Base-by-base conservation (phyloP, 2,888 invertebrate species). In the Microdon myrmicae region DNA sequence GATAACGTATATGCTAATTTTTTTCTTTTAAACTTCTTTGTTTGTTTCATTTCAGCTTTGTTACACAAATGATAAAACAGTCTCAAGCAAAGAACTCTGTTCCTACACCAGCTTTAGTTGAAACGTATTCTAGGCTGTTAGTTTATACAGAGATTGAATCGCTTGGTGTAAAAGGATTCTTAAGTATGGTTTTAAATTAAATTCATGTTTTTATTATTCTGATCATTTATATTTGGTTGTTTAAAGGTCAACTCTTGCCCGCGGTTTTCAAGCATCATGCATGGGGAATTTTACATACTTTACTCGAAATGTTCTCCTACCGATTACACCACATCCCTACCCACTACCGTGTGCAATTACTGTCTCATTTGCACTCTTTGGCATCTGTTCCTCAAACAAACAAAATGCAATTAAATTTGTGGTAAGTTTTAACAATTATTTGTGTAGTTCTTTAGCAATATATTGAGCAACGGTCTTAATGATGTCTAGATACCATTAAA, bases 131-230 rank as follows among this genome's bases (percentile, higher is more conserved):
- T 54, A 84, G 96, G 39, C 81, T 97, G 9, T 81, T 97, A 41
- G 95, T 96, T 0, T 97, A 97, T 74, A 95, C 94, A 5, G 97
- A 97, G 82, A 96, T 96, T 45, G 97, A 97, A 79, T 94, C 95
- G 9, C 83, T 97, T 38, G 96, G 97, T 19, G 96, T 97, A 64
- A 97, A 97, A 81, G 95, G 94, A 43, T 96, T 96, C 77, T 90
- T 96, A 70, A 90, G 94, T 90, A 79, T 84, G 22, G 6, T 14
- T 3, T 9, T 8, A 13, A 3, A 6, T 2, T 14, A 6, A 5
- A 16, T 34, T 43, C 19, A 29, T 2, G 6, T 4, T 10, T 12
- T 29, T 0, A 7, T 22, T 25, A 5, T 8, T 25, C 26, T 3
- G n/a, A 12, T 31, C 7, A 4, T 7, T 22, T 20, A 1, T 17